Conservation (phyloP, 2,797 vertebrate genomes). For the Coracias cyanogaster region DNA sequence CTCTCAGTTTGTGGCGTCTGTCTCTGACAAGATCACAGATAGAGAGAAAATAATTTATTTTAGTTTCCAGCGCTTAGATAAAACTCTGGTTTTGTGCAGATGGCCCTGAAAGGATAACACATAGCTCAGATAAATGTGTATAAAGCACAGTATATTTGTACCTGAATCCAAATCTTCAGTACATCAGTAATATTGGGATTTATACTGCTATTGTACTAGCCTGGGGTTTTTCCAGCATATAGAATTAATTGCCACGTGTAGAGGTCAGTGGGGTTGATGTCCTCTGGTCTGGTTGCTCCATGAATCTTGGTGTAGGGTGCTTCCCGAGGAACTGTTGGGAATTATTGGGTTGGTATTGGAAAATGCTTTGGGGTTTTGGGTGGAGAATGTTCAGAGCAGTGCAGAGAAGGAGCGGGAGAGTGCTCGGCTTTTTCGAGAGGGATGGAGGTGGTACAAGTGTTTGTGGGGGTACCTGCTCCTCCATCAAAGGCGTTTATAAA, state of each 20-base stretch:
- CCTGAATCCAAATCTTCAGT: background rate
- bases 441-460: background rate
- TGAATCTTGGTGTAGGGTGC: background rate
- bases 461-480: background rate
- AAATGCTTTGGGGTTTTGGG: background rate
- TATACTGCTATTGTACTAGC: background rate
- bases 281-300: background rate
- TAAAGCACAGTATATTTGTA: background rate
- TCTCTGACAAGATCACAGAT: constrained; percentile 47
- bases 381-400: fast-evolving
- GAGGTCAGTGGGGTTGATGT: background rate
- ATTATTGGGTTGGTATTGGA: background rate
- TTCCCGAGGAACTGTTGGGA: background rate
- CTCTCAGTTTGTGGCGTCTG: constrained; percentile 54
- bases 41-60: constrained; percentile 55
- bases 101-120: constrained; percentile 43
- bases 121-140: constrained; percentile 17
- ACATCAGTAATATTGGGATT: background rate
- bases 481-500: background rate
- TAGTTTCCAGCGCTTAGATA: constrained; percentile 30
- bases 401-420: fast-evolving
- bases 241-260: background rate
- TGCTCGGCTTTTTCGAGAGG: background rate
- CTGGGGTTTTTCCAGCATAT: background rate
- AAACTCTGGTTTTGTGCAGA: constrained; percentile 38